These are phyloP conservation scores for Anomalospiza imberbis DNA, from an alignment of 2,797 vertebrate genomes.

Conservation along the genomic window DNA sequence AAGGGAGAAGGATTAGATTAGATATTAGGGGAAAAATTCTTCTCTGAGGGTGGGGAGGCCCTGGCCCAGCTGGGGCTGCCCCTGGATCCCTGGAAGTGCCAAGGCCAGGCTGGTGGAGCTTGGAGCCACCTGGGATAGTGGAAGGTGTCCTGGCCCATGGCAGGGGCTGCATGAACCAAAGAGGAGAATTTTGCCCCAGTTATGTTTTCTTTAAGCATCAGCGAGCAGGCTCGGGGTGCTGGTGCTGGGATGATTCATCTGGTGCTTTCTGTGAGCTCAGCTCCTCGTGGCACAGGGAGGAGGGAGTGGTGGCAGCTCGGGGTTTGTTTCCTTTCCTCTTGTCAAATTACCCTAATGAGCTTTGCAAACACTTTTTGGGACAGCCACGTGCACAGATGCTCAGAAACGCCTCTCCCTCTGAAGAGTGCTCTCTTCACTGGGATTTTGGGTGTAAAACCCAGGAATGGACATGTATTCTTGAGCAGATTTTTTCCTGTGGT, in stretches of 20 bases:
- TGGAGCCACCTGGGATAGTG: rapidly evolving
- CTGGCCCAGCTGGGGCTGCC: not conserved
- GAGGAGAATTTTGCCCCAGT: not conserved
- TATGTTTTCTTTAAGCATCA: not conserved
- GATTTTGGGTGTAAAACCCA: not conserved
- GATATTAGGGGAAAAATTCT: not conserved
- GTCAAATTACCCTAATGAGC: not conserved
- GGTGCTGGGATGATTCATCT: not conserved
- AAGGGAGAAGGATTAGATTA: not conserved
- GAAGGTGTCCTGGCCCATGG: not conserved
- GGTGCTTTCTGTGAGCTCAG: not conserved
- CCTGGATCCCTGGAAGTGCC: not conserved
- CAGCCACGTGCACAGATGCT: not conserved
- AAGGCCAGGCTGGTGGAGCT: not conserved
- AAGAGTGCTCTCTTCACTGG: not conserved
- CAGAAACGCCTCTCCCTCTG: not conserved
- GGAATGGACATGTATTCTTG: rapidly evolving
- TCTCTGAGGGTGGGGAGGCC: not conserved
- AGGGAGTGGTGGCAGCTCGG: not conserved
- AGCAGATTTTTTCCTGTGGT: rapidly evolving
- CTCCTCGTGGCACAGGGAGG: not conserved
- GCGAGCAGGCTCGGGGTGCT: not conserved
- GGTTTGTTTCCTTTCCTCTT: not conserved
- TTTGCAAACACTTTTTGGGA: not conserved
- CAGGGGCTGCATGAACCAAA: not conserved